phyloP scores from a whole-genome alignment of 2,113 vertebrate species.

The Thryonomys swinderianus region DNA sequence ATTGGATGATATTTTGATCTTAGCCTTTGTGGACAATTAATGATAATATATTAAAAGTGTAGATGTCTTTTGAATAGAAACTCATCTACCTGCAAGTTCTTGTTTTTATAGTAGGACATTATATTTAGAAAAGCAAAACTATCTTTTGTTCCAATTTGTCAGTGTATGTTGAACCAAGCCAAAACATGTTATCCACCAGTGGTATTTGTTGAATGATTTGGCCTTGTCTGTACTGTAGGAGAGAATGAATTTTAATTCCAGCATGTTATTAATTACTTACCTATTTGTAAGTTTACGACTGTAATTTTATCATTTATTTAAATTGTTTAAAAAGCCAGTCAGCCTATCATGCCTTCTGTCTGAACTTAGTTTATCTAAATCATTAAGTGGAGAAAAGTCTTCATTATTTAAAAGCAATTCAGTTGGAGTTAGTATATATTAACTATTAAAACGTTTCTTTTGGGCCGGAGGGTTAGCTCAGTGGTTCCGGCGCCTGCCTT shows the following conservation, averaged over 20 bases:
- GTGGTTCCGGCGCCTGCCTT: too few species aligned
- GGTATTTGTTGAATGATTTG: not conserved
- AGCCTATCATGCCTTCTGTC: slow-evolving; percentile 6
- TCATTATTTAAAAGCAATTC: slow-evolving; percentile 31
- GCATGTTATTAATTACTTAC: not conserved
- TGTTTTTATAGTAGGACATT: not conserved
- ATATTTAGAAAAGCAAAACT: slow-evolving; percentile 7
- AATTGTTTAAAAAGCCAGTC: slow-evolving; percentile 31
- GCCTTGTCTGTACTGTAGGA: not conserved
- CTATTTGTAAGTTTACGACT: slow-evolving; percentile 24
- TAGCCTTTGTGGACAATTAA: not conserved
- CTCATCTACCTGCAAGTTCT: not conserved
- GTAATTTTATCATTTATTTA: slow-evolving; percentile 44
- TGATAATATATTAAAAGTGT: not conserved
- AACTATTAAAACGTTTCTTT: slow-evolving; percentile 22
- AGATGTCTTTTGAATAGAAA: not conserved
- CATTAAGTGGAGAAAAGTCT: not conserved
- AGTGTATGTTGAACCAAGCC: slow-evolving; percentile 12
- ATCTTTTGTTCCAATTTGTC: not conserved
- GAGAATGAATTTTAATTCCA: slow-evolving; percentile 39
- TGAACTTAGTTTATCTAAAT: not conserved
- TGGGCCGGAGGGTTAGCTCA: too few species aligned
- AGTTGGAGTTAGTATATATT: not conserved
- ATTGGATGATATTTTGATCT: slow-evolving; percentile 1
- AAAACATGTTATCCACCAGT: not conserved